Conservation (phyloP, 2,888 invertebrate species). For the Barypeithes pellucidus region DNA sequence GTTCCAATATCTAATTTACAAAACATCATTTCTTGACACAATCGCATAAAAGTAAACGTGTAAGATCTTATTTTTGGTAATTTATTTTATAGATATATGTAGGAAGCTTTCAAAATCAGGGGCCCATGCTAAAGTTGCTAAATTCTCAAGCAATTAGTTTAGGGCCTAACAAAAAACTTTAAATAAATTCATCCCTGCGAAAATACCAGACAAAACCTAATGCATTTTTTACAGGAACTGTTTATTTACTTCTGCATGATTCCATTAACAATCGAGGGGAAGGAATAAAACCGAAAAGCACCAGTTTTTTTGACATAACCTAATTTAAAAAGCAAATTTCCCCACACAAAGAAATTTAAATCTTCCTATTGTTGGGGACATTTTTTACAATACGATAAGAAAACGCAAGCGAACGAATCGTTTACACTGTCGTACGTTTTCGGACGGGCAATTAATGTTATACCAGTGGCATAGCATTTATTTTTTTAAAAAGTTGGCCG, state of each 20-base stretch:
- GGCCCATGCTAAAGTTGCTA: too few relatives aligned
- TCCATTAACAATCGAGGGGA: neutral
- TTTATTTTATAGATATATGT: too few relatives aligned
- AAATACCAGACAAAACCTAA: neutral
- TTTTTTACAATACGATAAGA: conserved; percentile 28
- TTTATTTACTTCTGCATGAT: conserved; percentile 5
- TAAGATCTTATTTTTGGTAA: too few relatives aligned
- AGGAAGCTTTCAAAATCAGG: too few relatives aligned
- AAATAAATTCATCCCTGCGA: neutral
- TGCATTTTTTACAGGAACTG: neutral
- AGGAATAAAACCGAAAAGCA: conserved; percentile 9
- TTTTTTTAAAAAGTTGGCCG: too few relatives aligned
- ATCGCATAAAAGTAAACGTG: too few relatives aligned
- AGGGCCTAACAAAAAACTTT: too few relatives aligned
- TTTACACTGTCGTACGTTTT: conserved; percentile 11
- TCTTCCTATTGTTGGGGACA: conserved; percentile 17
- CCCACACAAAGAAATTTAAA: conserved; percentile 26
- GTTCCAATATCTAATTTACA: too few relatives aligned
- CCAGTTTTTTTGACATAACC: conserved; percentile 24
- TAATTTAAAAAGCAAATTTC: conserved; percentile 35
- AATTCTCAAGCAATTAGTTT: too few relatives aligned
- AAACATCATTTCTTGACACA: too few relatives aligned
- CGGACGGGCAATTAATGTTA: neutral
- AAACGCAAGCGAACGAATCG: conserved; percentile 4
- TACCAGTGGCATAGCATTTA: neutral